Evolutionary conservation across 2,888 invertebrate species (phyloP).

Genomic region (Cabera pusaria): DNA sequence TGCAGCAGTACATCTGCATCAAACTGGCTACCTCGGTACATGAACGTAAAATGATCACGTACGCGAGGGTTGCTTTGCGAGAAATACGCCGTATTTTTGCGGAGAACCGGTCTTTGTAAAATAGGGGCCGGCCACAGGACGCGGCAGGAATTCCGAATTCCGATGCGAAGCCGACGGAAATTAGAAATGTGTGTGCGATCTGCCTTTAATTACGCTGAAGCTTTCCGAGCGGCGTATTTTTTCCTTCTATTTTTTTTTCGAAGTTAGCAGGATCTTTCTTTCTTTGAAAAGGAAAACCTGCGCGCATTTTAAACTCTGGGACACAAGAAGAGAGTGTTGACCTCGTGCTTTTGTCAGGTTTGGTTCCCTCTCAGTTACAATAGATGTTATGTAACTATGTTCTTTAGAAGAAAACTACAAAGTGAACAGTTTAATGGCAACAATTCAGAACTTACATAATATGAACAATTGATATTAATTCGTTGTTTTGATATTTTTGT

Average conservation of each 20-base stretch:
- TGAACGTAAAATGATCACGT: slow-evolving; percentile 11
- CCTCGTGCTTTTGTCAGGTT: no score
- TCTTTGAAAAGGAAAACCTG: slow-evolving; percentile 9
- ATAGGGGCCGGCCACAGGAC: slow-evolving; percentile 16
- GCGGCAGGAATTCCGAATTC: slow-evolving; percentile 30
- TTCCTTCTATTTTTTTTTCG: slow-evolving; percentile 8
- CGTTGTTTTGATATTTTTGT: no score
- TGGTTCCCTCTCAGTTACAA: no score
- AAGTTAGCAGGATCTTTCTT: slow-evolving; percentile 2
- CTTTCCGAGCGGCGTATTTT: slow-evolving; percentile 6
- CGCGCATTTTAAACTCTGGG: slow-evolving; percentile 5
- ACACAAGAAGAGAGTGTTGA: no score
- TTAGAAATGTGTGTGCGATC: slow-evolving; percentile 33
- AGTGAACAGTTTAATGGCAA: no score
- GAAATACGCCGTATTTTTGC: slow-evolving; percentile 13
- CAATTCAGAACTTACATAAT: no score
- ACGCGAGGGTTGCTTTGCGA: slow-evolving; percentile 6
- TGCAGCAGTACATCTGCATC: no score
- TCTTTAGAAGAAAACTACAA: no score
- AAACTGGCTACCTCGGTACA: no score
- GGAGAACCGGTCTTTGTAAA: slow-evolving; percentile 11
- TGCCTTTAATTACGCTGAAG: slow-evolving; percentile 31
- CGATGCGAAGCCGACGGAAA: slow-evolving; percentile 26
- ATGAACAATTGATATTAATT: no score
- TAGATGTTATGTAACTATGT: slow-evolving; percentile 9